phyloP scores from a whole-genome alignment of 2,888 invertebrate species.

The Cerceris ruficornis region DNA sequence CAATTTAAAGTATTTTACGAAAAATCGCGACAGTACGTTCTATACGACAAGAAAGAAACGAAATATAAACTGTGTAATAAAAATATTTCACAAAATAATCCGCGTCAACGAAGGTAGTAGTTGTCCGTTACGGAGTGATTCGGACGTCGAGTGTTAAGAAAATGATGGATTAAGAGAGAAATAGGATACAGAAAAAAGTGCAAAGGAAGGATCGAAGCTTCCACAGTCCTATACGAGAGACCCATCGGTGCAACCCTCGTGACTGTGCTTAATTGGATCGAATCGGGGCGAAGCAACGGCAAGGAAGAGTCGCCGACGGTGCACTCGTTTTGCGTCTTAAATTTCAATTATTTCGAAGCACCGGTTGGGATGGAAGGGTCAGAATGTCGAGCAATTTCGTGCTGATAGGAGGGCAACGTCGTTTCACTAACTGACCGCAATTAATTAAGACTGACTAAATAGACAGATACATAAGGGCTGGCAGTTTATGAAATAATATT shows the following conservation, averaged over 20 bases:
- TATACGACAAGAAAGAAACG: too few relatives aligned
- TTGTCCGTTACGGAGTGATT: too few relatives aligned
- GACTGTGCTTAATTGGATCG: constrained; percentile 74
- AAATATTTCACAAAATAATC: too few relatives aligned
- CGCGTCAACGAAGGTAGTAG: too few relatives aligned
- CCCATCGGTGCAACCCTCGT: constrained; percentile 47
- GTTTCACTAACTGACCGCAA: constrained; percentile 57
- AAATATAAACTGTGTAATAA: too few relatives aligned
- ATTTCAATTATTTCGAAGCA: constrained; percentile 72
- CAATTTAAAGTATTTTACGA: too few relatives aligned
- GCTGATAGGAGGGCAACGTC: constrained; percentile 58
- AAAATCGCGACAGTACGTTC: too few relatives aligned
- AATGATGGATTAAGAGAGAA: too few relatives aligned
- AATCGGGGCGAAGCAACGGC: constrained; percentile 67
- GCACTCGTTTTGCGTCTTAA: constrained; percentile 70
- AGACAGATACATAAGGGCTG: constrained; percentile 3
- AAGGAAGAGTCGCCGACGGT: constrained; percentile 49
- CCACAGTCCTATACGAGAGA: constrained; percentile 25
- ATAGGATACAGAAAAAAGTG: constrained; percentile 8
- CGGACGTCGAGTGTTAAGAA: too few relatives aligned
- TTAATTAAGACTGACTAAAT: constrained; percentile 55
- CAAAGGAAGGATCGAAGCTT: constrained; percentile 47
- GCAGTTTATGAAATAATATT: neutral
- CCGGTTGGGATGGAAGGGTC: constrained; percentile 46
- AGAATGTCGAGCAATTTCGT: constrained; percentile 60